These are phyloP conservation scores for Rhinopomastus cyanomelas DNA, from an alignment of 2,113 vertebrate genomes.

Conservation along the genomic window DNA sequence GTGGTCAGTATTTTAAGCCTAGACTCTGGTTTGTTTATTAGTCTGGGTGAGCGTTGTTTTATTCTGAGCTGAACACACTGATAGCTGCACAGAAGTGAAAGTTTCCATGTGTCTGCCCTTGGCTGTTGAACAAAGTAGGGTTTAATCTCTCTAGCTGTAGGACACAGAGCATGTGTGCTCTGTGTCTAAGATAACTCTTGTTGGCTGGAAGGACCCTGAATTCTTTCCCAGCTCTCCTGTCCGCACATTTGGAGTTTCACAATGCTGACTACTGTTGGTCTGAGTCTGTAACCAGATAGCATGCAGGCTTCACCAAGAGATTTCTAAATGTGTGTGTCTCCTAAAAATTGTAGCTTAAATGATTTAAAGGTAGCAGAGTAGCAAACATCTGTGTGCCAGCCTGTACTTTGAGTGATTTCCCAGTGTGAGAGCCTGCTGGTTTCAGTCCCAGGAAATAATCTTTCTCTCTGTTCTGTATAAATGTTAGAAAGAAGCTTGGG, in stretches of 20 bases:
- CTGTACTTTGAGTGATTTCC: background rate
- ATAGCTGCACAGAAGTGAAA: background rate
- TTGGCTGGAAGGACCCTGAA: background rate
- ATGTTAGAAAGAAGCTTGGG: background rate
- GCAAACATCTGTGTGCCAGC: background rate
- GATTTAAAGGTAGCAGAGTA: background rate
- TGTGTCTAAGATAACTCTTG: background rate
- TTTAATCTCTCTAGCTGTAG: background rate
- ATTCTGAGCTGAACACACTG: background rate
- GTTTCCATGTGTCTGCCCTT: background rate
- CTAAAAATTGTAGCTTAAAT: background rate
- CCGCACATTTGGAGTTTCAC: background rate
- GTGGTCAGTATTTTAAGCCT: rapidly evolving
- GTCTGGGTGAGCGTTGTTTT: background rate
- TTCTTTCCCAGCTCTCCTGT: background rate
- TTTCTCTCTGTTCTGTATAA: background rate
- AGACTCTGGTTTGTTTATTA: background rate
- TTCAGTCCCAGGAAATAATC: background rate
- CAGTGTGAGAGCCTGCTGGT: background rate
- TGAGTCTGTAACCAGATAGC: background rate
- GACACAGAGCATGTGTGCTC: background rate
- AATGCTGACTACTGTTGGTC: background rate
- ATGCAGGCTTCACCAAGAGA: background rate
- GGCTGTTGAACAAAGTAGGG: background rate
- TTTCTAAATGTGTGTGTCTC: background rate